Base-by-base conservation (phyloP, 1,140 invertebrate genomes). In the Leguminivora glycinivorella region DNA sequence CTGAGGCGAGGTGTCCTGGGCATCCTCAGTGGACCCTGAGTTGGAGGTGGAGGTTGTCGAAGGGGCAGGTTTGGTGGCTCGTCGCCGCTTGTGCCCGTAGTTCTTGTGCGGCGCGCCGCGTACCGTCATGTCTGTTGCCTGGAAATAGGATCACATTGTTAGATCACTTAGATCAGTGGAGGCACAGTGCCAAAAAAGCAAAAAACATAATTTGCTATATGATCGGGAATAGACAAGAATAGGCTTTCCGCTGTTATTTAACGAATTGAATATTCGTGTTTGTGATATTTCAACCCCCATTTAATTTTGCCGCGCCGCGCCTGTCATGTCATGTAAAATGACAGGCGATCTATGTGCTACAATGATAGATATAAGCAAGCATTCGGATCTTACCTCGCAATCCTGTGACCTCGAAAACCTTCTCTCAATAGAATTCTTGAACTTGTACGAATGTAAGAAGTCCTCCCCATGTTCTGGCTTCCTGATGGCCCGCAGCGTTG, bases 341-440 rank as follows among this genome's bases (percentile, higher is more conserved):
- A n/a, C n/a, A n/a, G n/a, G n/a, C n/a, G n/a, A n/a, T n/a, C n/a
- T n/a, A n/a, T n/a, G n/a, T n/a, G n/a, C n/a, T n/a, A n/a, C n/a
- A n/a, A n/a, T n/a, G n/a, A n/a, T n/a, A 43, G 12, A 0, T 43
- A n/a, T 40, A 40, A 40, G 10, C 14, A 43, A 5, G n/a, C n/a
- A n/a, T n/a, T n/a, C n/a, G 6, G 12, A 60, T 71, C 60, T 72
- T 56, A 91, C 89, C 81, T 92, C 91, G 14, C 72, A 81, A 38
- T 91, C 89, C 63, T 90, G 89, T 4, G 89, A 91, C 22, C 83
- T 81, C 0, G 88, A 90, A 66, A 98, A 98, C 58, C 97, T 93
- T 82, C 98, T 95, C 76, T 98, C 98, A 72, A 99, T 98, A 75
- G 96, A 97, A 77, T 97, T 98, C 91, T 99, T 99, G 91, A 98